Percentiles rank a stretch among this genome's conserved stretches.
phyloP scores from a whole-genome alignment of 2,888 invertebrate genomes.

The Proisotoma minuta region DNA sequence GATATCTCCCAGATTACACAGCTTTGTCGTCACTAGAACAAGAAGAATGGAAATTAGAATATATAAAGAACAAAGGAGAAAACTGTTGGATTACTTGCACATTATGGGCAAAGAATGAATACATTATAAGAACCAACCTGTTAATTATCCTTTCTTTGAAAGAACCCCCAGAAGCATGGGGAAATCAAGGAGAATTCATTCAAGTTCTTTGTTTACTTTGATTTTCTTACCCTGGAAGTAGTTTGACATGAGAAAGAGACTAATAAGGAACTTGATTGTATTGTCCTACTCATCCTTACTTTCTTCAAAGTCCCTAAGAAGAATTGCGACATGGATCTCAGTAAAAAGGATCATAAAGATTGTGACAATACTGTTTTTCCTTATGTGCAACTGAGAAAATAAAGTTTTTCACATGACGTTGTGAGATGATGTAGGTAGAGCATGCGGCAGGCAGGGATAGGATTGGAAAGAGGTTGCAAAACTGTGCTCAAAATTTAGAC shows the following conservation, averaged over 20 bases:
- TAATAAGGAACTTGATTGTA: not conserved
- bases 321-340: not conserved
- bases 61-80: no score
- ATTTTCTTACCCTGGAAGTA: not conserved
- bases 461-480: not conserved
- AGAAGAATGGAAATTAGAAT: no score
- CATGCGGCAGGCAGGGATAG: not conserved
- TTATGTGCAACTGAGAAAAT: not conserved
- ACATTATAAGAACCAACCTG: no score
- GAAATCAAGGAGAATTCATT: slow-evolving; percentile 1
- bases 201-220: slow-evolving; percentile 3
- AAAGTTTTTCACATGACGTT: not conserved
- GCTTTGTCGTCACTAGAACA: no score
- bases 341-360: not conserved
- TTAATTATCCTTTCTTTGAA: not conserved
- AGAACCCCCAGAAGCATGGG: no score
- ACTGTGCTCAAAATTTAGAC: no score
- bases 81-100: no score
- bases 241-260: not conserved
- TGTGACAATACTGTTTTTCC: not conserved
- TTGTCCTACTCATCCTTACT: not conserved
- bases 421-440: not conserved
- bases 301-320: not conserved
- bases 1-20: no score
- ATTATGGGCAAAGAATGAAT: no score